A percentile compares a stretch with the other conserved stretches of the same genome.
Evolutionary conservation across 2,888 invertebrate genomes (phyloP).

Genomic region (Agriopis marginaria): DNA sequence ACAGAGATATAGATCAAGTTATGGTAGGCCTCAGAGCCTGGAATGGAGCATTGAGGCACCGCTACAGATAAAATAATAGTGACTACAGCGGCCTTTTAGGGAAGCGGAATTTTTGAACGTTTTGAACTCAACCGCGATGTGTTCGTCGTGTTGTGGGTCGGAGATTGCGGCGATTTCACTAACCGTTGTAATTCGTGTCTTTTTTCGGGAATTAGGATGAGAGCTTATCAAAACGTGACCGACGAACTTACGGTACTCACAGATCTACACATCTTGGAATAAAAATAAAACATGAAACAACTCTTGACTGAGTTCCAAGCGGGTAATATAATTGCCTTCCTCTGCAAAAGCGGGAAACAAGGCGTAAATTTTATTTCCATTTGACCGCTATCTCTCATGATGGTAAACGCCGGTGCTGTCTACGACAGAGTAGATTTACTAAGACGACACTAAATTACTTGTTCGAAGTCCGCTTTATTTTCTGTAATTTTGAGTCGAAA

Average conservation of each 20-base stretch:
- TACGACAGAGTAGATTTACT: too few species aligned
- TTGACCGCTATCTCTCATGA: too few species aligned
- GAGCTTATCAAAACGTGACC: constrained; percentile 53
- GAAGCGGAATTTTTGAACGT: constrained; percentile 29
- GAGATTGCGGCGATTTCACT: constrained; percentile 48
- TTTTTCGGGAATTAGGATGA: constrained; percentile 50
- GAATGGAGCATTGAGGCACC: constrained; percentile 47
- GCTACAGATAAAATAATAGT: constrained; percentile 9
- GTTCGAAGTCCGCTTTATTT: too few species aligned
- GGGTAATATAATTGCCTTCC: too few species aligned
- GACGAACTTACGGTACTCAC: constrained; percentile 25
- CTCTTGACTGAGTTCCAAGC: too few species aligned
- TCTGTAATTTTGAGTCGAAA: too few species aligned
- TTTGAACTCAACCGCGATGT: constrained; percentile 26
- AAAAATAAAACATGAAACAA: background rate
- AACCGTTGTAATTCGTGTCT: constrained; percentile 48
- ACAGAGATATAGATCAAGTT: constrained; percentile 54
- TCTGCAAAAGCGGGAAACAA: too few species aligned
- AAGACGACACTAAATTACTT: too few species aligned
- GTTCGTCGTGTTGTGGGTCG: constrained; percentile 37
- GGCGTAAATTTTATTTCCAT: too few species aligned
- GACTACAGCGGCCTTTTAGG: constrained; percentile 13
- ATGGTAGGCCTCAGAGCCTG: constrained; percentile 49
- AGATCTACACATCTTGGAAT: background rate
- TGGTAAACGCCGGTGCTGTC: too few species aligned